phyloP scores from a whole-genome alignment of 1,140 invertebrate genomes.

The Mercenaria mercenaria region DNA sequence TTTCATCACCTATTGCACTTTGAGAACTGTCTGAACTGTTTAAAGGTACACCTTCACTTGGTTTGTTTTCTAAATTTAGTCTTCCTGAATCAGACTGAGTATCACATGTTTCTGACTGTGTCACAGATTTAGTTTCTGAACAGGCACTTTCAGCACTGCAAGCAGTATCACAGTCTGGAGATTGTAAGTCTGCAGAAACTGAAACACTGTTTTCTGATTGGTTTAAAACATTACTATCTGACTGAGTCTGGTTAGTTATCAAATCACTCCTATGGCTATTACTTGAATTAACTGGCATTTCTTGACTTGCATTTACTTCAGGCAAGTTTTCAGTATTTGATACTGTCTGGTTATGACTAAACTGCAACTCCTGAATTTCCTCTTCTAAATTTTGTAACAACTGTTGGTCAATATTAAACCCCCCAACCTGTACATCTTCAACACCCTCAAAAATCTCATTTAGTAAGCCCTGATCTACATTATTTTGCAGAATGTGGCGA shows the following conservation, averaged over 20 bases:
- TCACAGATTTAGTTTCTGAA: not conserved
- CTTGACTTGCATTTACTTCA: not conserved
- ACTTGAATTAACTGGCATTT: not conserved
- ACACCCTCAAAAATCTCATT: conserved; percentile 64
- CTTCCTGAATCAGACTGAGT: not conserved
- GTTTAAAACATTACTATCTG: not conserved
- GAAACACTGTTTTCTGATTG: conserved; percentile 18
- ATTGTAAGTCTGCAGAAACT: not conserved
- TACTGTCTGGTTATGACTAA: conserved; percentile 34
- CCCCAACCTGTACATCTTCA: conserved; percentile 48
- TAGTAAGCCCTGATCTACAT: conserved; percentile 53
- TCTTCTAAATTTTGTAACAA: conserved; percentile 58
- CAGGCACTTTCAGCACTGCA: conserved; percentile 9
- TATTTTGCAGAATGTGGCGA: conserved; percentile 55
- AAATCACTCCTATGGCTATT: not conserved
- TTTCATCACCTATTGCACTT: conserved; percentile 17
- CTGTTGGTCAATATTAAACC: conserved; percentile 58
- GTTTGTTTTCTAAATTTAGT: not conserved
- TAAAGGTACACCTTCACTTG: not conserved
- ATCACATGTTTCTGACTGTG: not conserved
- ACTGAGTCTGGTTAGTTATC: not conserved
- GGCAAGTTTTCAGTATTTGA: not conserved
- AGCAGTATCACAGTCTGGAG: conserved; percentile 1
- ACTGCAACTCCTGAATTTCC: conserved; percentile 52
- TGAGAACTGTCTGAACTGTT: not conserved